Percentiles rank a stretch among this genome's conserved stretches.
Conservation (phyloP, 2,113 vertebrate genomes). For the Diphyllodes magnificus region DNA sequence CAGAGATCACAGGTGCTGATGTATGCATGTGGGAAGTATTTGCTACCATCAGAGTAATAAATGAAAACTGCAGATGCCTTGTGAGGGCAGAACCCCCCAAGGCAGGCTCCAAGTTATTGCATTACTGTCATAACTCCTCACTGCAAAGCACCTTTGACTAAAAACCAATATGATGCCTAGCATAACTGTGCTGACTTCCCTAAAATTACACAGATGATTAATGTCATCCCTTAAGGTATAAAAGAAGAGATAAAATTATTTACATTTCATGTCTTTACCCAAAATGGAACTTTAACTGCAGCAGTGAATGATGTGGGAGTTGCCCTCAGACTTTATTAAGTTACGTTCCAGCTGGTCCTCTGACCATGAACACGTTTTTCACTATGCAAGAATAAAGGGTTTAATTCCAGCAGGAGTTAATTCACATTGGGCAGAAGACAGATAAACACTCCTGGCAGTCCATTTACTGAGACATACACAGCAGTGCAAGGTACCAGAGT, state of each 20-base stretch:
- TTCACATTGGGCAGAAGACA: neutral
- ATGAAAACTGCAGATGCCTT: neutral
- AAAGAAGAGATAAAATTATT: neutral
- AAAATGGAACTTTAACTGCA: neutral
- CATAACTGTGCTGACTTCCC: neutral
- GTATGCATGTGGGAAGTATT: neutral
- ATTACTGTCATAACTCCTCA: neutral
- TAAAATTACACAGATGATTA: slow-evolving; percentile 24
- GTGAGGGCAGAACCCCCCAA: neutral
- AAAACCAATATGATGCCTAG: neutral
- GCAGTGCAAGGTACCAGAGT: neutral
- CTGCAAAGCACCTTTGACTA: slow-evolving; percentile 8
- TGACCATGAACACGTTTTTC: neutral
- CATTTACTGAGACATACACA: neutral
- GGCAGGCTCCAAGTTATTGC: slow-evolving; percentile 21
- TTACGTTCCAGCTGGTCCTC: neutral
- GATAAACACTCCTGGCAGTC: neutral
- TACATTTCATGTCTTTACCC: slow-evolving; percentile 10
- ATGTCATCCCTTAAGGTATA: neutral
- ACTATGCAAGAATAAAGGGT: neutral
- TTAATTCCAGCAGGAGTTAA: neutral
- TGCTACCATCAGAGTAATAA: neutral
- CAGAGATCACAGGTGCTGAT: neutral
- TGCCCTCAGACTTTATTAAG: neutral
- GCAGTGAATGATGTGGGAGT: neutral